Evolutionary conservation across 2,888 invertebrate genomes (phyloP), one percentile per base, ranked within the genome.

Genomic region (Priapulus caudatus): DNA sequence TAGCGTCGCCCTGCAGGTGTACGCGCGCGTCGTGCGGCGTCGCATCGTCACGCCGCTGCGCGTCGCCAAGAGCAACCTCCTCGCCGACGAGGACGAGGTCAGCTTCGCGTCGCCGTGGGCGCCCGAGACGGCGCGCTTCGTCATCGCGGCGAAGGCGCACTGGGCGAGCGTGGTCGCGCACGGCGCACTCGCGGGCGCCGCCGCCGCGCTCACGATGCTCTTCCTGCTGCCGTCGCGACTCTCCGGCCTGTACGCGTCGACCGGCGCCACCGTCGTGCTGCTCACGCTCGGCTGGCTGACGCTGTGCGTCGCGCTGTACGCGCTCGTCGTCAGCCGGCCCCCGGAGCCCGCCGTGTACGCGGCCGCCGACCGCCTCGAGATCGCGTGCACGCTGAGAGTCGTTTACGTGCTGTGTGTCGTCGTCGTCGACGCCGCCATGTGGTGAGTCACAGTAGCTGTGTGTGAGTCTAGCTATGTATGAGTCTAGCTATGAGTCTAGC

Each of bases 271-370:
- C 20, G 63, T 63, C 5, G 48, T 63, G 10, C 48, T 69, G 16
- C 65, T 61, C 53, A 60, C 65, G 20, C 57, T 67, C 23, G 67
- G 68, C 18, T 69, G 68, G 69, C 54, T 68, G 4, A 61, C 65
- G 2, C 43, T 68, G 19, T 59, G 64, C 52, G 59, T 67, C 20
- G 63, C 66, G 10, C 67, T 65, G 60, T 68, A 67, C 56, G 65
- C 68, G 5, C 57, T 69, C 52, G 64, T 64, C 2, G 61, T 65
- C 3, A 58, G 57, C 3, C 60, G 65, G 3, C 68, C 67, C n/a
- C 67, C 68, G 20, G 69, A 69, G 55, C 62, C 64, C 5, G 66
- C 67, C 16, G 62, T 65, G 2, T 69, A 60, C 54, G 61, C 63
- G 47, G 64, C 69, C 1, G 60, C 63, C 57, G 68, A 68, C 53